Base-by-base conservation (phyloP, 2,888 invertebrate genomes). In the Diadegma fenestrale region DNA sequence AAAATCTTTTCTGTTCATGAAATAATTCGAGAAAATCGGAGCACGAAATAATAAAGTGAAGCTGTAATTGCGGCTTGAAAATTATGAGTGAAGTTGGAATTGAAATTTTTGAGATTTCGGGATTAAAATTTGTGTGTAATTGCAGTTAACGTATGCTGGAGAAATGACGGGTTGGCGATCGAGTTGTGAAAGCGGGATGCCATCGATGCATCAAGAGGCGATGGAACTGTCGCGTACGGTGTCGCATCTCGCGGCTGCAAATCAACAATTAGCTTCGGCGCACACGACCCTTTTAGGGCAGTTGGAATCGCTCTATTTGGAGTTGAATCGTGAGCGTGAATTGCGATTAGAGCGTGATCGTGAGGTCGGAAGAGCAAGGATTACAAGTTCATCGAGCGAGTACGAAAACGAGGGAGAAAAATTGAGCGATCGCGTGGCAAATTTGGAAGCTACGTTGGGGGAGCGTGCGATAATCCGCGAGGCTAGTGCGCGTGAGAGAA, bases 241-340 rank as follows among this genome's bases (percentile, higher is more conserved):
- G 33, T 91, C 93, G 2, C 91, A 92, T 84, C 86, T 94, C n/a
- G 93, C 93, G 0, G 88, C 91, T 51, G 92, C 94, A 0, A 94
- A 93, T 89, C 92, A 93, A 54, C 93, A 94, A 82, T 88, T 94
- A 71, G 92, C 93, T 1, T 78, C 89, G 0, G 92, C 93, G 0
- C 92, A 94, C 81, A 91, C 88, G 64, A 89, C 90, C 3, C 91
- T 92, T 2, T 58, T 94, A n/a, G 87, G 87, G 1, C 93, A 92
- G 68, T 82, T 93, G 73, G 92, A 93, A 58, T 86, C 89, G 7
- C 82, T 93, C 12, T 93, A 93, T 77, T 58, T 88, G 5, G 92
- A 93, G 58, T 63, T 93, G 14, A 88, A 86, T 43, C 89, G 85
- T 37, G 89, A 89, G 63, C 82, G 87, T n/a, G 82, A 85, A 51